Percentiles rank a stretch among this genome's conserved stretches.
phyloP scores from a whole-genome alignment of 2,888 invertebrate genomes.

The Netelia inedita region DNA sequence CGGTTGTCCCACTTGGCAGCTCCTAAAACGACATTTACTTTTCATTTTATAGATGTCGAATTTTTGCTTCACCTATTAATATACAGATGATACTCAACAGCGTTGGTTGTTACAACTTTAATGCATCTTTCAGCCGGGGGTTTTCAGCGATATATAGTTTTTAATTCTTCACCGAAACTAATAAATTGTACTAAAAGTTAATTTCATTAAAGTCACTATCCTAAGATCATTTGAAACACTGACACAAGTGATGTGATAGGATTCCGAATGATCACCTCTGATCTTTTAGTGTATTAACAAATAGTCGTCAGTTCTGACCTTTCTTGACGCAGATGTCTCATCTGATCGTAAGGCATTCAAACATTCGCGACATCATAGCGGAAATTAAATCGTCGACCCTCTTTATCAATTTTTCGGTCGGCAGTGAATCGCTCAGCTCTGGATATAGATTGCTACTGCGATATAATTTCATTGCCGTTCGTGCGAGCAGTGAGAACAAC shows the following conservation, averaged over 20 bases:
- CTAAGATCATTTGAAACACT: too few species aligned
- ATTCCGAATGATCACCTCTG: neutral
- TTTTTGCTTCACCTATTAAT: too few species aligned
- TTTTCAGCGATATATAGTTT: too few species aligned
- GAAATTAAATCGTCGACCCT: constrained; percentile 43
- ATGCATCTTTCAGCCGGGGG: too few species aligned
- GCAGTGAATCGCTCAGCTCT: constrained; percentile 42
- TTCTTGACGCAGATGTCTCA: neutral
- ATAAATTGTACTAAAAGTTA: too few species aligned
- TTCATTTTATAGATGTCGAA: too few species aligned
- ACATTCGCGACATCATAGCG: constrained; percentile 59
- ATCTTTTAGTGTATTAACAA: neutral
- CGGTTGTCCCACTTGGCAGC: too few species aligned
- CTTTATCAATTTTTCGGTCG: constrained; percentile 50
- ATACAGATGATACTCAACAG: too few species aligned
- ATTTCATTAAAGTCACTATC: too few species aligned
- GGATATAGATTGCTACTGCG: constrained; percentile 11
- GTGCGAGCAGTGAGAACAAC: constrained; percentile 47
- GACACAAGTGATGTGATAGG: neutral
- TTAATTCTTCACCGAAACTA: too few species aligned
- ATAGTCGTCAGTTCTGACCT: neutral
- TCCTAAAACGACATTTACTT: too few species aligned
- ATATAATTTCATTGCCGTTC: constrained; percentile 50
- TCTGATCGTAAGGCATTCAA: constrained; percentile 37
- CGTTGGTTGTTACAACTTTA: too few species aligned